Conservation (phyloP, 1,140 invertebrate species). For the Laodelphax striatellus region DNA sequence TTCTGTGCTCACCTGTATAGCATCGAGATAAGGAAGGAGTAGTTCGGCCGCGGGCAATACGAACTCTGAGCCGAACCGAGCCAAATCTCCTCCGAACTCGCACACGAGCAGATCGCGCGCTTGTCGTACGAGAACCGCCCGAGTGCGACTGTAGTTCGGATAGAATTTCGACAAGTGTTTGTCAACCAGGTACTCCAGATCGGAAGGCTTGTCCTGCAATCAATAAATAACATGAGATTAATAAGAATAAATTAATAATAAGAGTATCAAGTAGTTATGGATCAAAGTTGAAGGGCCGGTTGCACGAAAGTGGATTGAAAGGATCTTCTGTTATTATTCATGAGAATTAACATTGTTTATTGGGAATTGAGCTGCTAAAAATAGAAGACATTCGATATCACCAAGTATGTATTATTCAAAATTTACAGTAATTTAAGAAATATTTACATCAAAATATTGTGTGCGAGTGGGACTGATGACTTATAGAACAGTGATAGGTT, state of each 20-base stretch:
- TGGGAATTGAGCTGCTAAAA: too few relatives aligned
- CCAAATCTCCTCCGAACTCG: slow-evolving; percentile 47
- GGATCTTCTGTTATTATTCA: too few relatives aligned
- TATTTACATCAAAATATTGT: too few relatives aligned
- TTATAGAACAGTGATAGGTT: too few relatives aligned
- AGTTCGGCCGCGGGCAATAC: slow-evolving; percentile 39
- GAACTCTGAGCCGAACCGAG: slow-evolving; percentile 47
- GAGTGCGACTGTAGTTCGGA: slow-evolving; percentile 40
- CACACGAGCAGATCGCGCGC: slow-evolving; percentile 52
- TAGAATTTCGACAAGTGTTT: slow-evolving; percentile 47
- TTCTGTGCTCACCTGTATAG: background rate
- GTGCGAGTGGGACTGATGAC: too few relatives aligned
- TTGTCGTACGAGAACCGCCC: slow-evolving; percentile 48
- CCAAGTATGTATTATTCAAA: too few relatives aligned
- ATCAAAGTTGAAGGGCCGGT: too few relatives aligned
- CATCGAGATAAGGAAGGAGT: background rate
- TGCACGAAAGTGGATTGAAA: too few relatives aligned
- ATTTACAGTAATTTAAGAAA: too few relatives aligned
- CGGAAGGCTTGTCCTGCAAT: slow-evolving; percentile 34
- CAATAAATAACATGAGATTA: background rate
- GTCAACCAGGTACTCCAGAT: slow-evolving; percentile 44
- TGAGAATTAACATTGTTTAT: too few relatives aligned
- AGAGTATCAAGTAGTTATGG: too few relatives aligned
- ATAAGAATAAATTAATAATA: background rate
- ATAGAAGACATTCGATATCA: too few relatives aligned